These are phyloP conservation scores for Pseudochromis fuscus DNA, from an alignment of 2,797 vertebrate genomes.

Conservation along the genomic window DNA sequence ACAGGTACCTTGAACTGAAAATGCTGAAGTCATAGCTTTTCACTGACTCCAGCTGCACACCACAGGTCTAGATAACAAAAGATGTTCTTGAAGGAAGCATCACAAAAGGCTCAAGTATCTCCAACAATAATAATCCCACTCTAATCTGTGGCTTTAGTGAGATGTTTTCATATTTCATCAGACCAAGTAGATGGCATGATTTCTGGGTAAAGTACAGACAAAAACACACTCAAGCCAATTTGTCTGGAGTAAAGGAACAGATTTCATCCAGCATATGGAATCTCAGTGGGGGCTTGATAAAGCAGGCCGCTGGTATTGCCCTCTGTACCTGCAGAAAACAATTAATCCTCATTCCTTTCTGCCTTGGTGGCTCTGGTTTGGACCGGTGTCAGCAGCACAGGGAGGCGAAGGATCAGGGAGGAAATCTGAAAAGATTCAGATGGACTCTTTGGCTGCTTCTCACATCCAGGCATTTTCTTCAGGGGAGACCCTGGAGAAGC, in stretches of 20 bases:
- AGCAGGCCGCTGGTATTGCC: constrained; percentile 64
- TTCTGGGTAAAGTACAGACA: constrained; percentile 51
- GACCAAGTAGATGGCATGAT: constrained; percentile 18
- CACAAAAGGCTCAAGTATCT: not conserved
- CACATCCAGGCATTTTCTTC: constrained; percentile 38
- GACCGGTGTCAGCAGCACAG: constrained; percentile 39
- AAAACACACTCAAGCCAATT: constrained; percentile 53
- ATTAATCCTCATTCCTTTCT: constrained; percentile 74
- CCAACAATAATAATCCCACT: constrained; percentile 12
- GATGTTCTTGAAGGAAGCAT: constrained; percentile 14
- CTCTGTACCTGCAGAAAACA: constrained; percentile 80
- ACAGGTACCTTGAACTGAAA: constrained; percentile 1
- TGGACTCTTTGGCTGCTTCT: constrained; percentile 39
- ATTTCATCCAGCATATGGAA: constrained; percentile 81
- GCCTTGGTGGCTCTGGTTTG: constrained; percentile 57
- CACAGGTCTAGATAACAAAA: not conserved
- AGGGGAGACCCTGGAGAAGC: constrained; percentile 47
- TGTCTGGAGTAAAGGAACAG: constrained; percentile 64
- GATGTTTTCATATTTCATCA: constrained; percentile 28
- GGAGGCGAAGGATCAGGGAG: constrained; percentile 8
- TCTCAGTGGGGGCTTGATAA: constrained; percentile 69
- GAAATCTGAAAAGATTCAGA: constrained; percentile 41
- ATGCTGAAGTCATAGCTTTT: constrained; percentile 2
- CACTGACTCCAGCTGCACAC: not conserved
- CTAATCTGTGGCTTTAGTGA: constrained; percentile 18